These are phyloP conservation scores for Menura novaehollandiae DNA, from an alignment of 2,113 vertebrate species.

Conservation along the genomic window DNA sequence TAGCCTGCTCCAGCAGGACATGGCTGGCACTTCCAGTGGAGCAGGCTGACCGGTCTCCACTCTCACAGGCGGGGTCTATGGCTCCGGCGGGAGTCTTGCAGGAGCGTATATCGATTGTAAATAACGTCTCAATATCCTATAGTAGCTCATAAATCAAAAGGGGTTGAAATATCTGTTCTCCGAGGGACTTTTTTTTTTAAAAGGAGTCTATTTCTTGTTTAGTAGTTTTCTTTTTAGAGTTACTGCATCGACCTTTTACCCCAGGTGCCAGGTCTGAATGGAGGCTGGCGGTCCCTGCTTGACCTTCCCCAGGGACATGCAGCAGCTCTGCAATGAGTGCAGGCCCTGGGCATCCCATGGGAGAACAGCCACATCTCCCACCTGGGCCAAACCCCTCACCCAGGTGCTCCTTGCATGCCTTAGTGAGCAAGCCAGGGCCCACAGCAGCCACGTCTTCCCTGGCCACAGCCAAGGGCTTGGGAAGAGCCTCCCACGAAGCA, in stretches of 20 bases:
- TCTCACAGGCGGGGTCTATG: slow-evolving; percentile 38
- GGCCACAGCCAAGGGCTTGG: not conserved
- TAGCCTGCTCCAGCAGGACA: slow-evolving; percentile 36
- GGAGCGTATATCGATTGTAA: slow-evolving; percentile 64
- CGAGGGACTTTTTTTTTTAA: slow-evolving; percentile 17
- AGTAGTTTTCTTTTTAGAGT: slow-evolving; percentile 45
- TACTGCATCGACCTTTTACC: not conserved
- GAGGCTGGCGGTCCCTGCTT: not conserved
- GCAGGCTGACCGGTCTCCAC: slow-evolving; percentile 29
- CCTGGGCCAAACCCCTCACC: accelerated
- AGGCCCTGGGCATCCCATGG: accelerated
- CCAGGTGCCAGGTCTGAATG: not conserved
- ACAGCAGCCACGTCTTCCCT: not conserved
- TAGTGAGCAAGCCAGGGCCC: not conserved
- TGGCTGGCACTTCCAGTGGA: slow-evolving; percentile 42
- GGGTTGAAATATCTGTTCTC: slow-evolving; percentile 61
- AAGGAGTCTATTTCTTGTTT: slow-evolving; percentile 42
- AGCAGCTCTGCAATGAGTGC: not conserved
- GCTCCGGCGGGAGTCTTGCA: slow-evolving; percentile 61
- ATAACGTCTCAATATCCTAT: slow-evolving; percentile 73
- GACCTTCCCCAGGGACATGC: not conserved
- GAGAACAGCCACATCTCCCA: not conserved
- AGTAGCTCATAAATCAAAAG: slow-evolving; percentile 66
- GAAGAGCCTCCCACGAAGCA: not conserved
- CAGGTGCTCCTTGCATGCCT: not conserved